Percentiles rank a stretch among this genome's conserved stretches.
Conservation (phyloP, 2,113 vertebrate species). For the Poecile atricapillus region DNA sequence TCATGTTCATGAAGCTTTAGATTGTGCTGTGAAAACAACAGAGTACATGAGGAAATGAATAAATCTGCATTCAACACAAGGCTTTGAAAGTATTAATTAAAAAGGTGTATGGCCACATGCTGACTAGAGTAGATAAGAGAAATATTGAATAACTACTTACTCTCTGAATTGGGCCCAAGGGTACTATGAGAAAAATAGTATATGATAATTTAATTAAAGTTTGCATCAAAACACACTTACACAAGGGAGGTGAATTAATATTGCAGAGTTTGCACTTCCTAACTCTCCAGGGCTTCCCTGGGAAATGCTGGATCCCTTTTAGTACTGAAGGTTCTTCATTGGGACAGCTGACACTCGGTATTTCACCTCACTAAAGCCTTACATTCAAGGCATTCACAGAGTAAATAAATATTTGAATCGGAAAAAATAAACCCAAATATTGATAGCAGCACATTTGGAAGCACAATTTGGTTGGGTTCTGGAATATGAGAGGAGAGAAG, state of each 20-base stretch:
- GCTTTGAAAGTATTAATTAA: slow-evolving; percentile 51
- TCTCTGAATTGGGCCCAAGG: slow-evolving; percentile 14
- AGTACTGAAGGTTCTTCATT: rapidly evolving
- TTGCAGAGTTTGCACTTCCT: background rate
- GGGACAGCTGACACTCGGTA: background rate
- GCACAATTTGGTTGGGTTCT: background rate
- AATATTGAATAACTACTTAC: slow-evolving; percentile 33
- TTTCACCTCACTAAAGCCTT: background rate
- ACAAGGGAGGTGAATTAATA: background rate
- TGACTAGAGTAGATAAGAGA: slow-evolving; percentile 39
- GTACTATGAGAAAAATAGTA: slow-evolving; percentile 40
- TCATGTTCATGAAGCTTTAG: background rate
- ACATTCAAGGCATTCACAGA: background rate
- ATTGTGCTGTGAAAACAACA: background rate
- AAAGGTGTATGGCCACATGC: slow-evolving; percentile 34
- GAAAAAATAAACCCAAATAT: background rate
- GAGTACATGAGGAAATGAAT: background rate
- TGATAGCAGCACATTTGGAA: background rate
- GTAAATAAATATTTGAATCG: background rate
- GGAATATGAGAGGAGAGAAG: background rate
- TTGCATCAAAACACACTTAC: slow-evolving; percentile 42
- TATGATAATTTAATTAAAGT: slow-evolving; percentile 58
- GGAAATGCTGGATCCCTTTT: background rate
- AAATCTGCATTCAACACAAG: background rate
- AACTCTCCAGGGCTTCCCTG: background rate